Evolutionary conservation across 2,888 invertebrate species (phyloP), one percentile per base, ranked within the genome.

Genomic region (Rhopalosiphum nymphaeae): DNA sequence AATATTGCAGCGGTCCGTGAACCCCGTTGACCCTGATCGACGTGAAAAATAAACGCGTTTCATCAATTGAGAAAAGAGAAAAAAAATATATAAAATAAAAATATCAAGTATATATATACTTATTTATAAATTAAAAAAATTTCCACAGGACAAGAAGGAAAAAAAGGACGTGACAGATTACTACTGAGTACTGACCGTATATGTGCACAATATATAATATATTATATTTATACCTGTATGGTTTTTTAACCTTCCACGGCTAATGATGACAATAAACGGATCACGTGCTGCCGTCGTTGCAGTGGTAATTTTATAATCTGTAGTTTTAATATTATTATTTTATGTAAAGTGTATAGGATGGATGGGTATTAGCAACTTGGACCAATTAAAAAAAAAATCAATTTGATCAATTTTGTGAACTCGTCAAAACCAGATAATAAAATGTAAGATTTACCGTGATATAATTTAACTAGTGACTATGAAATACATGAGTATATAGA

Each of bases 181-280:
- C 61, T 26, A 42, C 61, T 67, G 78, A 91, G 49, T 26, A 42
- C 61, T 67, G 78, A 87, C 85, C 85, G 93, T 84, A 44, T 89
- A 88, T 56, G 49, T 53, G 29, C 56, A 36, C 21, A 25, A n/a
- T 29, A 11, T 29, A 85, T 53, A 56, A 89, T 84, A 29, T 44
- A 86, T 67, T 86, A 29, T 57, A 29, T 57, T n/a, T 67, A 61
- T 67, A 94, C 61, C 53, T 10, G 53, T 29, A 88, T n/a, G 16
- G 67, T 67, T 61, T 87, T 87, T 61, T 53, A n/a, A 42, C 84
- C 84, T 57, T 87, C 92, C 11, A 53, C 29, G 90, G 93, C 90
- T 94, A 94, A 94, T 85, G 90, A 94, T 61, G 93, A 90, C 93
- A 94, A 94, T 61, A 85, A 94, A 94, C 90, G 93, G 93, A 94